Evolutionary conservation across 2,888 invertebrate species (phyloP).

Genomic region (Molanna angustata): DNA sequence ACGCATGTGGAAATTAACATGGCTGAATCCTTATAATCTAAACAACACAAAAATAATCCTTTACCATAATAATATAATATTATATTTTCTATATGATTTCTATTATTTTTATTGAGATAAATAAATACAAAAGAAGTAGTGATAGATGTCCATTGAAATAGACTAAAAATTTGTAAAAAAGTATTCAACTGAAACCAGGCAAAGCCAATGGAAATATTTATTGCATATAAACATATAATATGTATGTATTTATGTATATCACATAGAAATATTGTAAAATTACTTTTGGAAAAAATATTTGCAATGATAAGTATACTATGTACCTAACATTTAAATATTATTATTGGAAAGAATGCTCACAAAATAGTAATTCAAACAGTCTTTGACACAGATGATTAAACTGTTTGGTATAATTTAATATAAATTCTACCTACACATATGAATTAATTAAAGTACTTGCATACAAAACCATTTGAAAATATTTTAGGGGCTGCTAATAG

Average conservation of each 20-base stretch:
- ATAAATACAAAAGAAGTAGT: constrained; percentile 14
- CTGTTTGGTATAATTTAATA: constrained; percentile 23
- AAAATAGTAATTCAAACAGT: constrained; percentile 15
- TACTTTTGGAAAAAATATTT: too few relatives aligned
- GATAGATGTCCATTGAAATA: too few relatives aligned
- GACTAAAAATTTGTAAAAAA: too few relatives aligned
- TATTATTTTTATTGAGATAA: constrained; percentile 2
- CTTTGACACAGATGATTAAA: constrained; percentile 11
- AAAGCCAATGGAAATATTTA: not conserved
- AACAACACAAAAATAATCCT: constrained; percentile 8
- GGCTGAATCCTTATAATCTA: constrained; percentile 19
- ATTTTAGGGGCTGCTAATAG: constrained; percentile 1
- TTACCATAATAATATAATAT: constrained; percentile 7
- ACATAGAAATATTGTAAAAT: too few relatives aligned
- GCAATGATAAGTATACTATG: too few relatives aligned
- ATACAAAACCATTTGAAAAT: constrained; percentile 19
- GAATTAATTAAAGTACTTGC: constrained; percentile 10
- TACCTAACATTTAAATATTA: not conserved
- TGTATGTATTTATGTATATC: too few relatives aligned
- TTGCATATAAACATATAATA: not conserved
- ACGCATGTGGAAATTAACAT: constrained; percentile 12
- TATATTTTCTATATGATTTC: constrained; percentile 6
- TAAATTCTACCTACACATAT: constrained; percentile 17
- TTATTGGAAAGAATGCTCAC: not conserved
- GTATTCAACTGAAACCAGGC: too few relatives aligned